These are phyloP conservation scores for Laspeyria flexula DNA, from an alignment of 2,888 invertebrate genomes.

Conservation along the genomic window DNA sequence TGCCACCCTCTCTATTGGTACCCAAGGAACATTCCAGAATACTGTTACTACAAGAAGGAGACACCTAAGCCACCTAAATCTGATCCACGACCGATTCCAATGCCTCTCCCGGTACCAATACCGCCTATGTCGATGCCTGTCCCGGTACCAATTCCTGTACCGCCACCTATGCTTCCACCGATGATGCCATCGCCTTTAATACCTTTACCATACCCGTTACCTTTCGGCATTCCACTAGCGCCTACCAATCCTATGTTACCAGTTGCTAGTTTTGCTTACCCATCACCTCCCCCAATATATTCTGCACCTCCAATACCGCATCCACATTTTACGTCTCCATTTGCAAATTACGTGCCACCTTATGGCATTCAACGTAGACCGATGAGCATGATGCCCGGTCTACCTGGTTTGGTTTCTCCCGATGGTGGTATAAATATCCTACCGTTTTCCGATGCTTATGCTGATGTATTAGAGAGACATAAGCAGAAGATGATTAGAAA, in stretches of 20 bases:
- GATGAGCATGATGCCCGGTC: constrained; percentile 65
- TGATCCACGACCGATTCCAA: constrained; percentile 25
- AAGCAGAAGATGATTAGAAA: constrained; percentile 65
- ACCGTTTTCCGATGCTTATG: constrained; percentile 74
- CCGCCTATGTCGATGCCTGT: constrained; percentile 20
- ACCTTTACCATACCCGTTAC: constrained; percentile 29
- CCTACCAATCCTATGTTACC: constrained; percentile 49
- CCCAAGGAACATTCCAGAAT: constrained; percentile 51
- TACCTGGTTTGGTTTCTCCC: constrained; percentile 63
- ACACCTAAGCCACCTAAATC: constrained; percentile 9
- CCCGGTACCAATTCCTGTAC: constrained; percentile 13
- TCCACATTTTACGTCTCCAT: constrained; percentile 2
- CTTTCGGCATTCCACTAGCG: constrained; percentile 48
- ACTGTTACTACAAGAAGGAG: constrained; percentile 39
- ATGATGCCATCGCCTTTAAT: constrained; percentile 18
- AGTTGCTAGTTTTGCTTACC: constrained; percentile 26
- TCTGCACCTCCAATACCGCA: constrained; percentile 2
- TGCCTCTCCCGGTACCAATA: constrained; percentile 34
- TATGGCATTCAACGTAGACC: constrained; percentile 21
- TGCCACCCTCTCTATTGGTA: constrained; percentile 78
- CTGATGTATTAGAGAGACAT: constrained; percentile 68
- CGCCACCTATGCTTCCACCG: constrained; percentile 16
- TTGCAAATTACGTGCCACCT: constrained; percentile 10
- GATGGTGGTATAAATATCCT: constrained; percentile 75
- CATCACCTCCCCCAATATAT: neutral